Base-by-base conservation (phyloP, 1,140 invertebrate genomes). In the Paracyclopina nana region DNA sequence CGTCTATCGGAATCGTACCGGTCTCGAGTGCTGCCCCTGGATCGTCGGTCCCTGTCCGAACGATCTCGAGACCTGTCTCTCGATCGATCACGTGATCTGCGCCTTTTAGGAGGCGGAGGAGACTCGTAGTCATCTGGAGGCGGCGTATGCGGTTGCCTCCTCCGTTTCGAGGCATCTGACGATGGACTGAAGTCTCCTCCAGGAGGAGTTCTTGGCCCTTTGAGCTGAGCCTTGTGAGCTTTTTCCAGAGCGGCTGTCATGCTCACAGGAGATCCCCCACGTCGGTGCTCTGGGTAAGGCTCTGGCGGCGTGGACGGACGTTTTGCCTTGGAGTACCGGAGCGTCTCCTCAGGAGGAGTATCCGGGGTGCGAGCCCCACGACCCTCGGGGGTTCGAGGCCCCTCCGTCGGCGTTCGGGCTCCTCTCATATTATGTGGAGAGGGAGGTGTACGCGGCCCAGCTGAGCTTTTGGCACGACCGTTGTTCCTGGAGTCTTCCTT, bases 251-350 rank as follows among this genome's bases (percentile, higher is more conserved):
- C 34, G 29, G 29, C 34, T 16, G 34, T n/a, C 2, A n/a, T 20
- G 34, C 34, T 20, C 34, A 20, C 8, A 31, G 29, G 34, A 38
- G n/a, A 16, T n/a, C 9, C 34, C 20, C 9, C 34, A n/a, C n/a
- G 34, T 16, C 34, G 20, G 2, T 38, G 34, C 2, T 38, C 34
- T n/a, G 34, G 34, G 20, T 38, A 38, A 9, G 34, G 34, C 8
- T 38, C 34, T n/a, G 34, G 34, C 34, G 34, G 34, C 20, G 34
- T 16, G 34, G 34, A 38, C 34, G 34, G 34, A 20, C 34, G 34
- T 38, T 38, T 38, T 38, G 34, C n/a, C 34, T 8, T n/a, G n/a
- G n/a, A n/a, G n/a, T n/a, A n/a, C n/a, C n/a, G n/a, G n/a, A n/a
- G n/a, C n/a, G n/a, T n/a, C n/a, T n/a, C n/a, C n/a, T n/a, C n/a